Percentiles rank a stretch among this genome's conserved stretches.
Conservation (phyloP, 2,888 invertebrate species). For the Miltochrista miniata region DNA sequence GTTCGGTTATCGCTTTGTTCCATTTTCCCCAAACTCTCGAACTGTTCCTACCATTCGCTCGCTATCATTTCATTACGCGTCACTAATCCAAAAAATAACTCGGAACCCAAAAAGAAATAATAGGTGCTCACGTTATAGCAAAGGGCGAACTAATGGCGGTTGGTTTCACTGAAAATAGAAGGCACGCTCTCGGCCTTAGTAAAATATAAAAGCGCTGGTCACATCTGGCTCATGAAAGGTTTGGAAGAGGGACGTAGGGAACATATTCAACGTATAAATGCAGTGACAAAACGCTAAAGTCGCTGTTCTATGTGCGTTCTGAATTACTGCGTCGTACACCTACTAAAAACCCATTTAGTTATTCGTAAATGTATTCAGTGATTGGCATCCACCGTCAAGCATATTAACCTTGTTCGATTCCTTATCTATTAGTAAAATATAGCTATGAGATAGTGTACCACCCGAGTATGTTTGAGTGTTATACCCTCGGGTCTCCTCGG, state of each 20-base stretch:
- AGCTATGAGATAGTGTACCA: too few relatives aligned
- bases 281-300: conserved; percentile 38
- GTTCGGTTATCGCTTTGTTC: conserved; percentile 2
- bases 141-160: conserved; percentile 34
- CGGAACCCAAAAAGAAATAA: conserved; percentile 30
- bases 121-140: conserved; percentile 26
- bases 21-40: conserved; percentile 8
- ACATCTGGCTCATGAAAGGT: conserved; percentile 38
- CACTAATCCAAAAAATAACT: conserved; percentile 22
- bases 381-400: too few relatives aligned
- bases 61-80: conserved; percentile 18
- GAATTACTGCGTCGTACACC: too few relatives aligned
- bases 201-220: conserved; percentile 35
- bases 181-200: conserved; percentile 15
- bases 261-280: conserved; percentile 47
- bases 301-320: not conserved
- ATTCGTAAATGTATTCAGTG: too few relatives aligned
- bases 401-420: too few relatives aligned
- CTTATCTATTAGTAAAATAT: too few relatives aligned
- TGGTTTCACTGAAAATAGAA: conserved; percentile 37
- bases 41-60: conserved; percentile 12
- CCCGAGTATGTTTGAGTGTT: too few relatives aligned
- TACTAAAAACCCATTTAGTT: too few relatives aligned
- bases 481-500: too few relatives aligned
- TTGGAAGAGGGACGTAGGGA: conserved; percentile 20